Evolutionary conservation across 2,113 vertebrate genomes (phyloP), one percentile per base, ranked within the genome.

Genomic region (Phrynocephalus versicolor): DNA sequence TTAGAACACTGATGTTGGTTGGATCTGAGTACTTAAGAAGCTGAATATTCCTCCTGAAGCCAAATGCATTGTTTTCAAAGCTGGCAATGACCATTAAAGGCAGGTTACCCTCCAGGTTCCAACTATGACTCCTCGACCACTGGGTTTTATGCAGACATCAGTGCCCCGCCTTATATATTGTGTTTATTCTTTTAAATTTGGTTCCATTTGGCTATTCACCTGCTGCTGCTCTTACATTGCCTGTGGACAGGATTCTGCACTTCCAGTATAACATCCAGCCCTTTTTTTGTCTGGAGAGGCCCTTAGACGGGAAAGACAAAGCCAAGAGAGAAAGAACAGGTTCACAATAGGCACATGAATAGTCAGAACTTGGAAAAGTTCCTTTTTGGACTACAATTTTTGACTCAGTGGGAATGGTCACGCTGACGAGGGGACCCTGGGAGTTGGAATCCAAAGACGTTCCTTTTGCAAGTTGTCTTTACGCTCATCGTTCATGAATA

Each of bases 241-340:
- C 9, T 27, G 8, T 45, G 69, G 39, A 64, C 30, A 39, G 19
- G 67, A 73, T 16, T 58, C 10, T 10, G 16, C 33, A 6, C 55
- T 72, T 7, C 27, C 79, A 2, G 19, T 72, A 19, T 27, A 39
- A 33, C 30, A 79, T 27, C 33, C 45, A 70, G 15, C 33, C 39
- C 16, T 5, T 85, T 80, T 73, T 51, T 39, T 51, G 25, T 86
- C 78, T 86, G 84, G 78, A 74, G 74, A 86, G 84, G 71, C 39
- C 85, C 91, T 84, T 80, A 89, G 81, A 92, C 86, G 88, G 90
- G 85, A 89, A 90, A 91, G 90, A 86, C 85, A 89, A 90, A 90
- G 13, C 0, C 62, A 75, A 70, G 79, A n/a, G 0, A 55, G 86
- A 30, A 79, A 60, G 86, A 73, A 85, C 83, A 83, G 76, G 37